These are phyloP conservation scores for Bubo scandiacus DNA, from an alignment of 2,113 vertebrate species.

Conservation along the genomic window DNA sequence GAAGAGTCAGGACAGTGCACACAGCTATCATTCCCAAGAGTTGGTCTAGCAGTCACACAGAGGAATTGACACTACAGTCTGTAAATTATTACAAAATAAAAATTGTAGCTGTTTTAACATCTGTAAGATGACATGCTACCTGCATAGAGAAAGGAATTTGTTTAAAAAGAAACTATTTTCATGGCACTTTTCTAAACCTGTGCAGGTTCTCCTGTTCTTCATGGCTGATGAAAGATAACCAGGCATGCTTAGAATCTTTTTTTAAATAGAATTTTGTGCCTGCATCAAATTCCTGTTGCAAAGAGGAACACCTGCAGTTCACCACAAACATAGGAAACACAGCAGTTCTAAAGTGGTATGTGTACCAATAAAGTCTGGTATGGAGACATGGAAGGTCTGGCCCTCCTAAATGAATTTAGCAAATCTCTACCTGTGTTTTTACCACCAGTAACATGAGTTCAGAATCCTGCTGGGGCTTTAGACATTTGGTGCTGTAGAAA, in stretches of 20 bases:
- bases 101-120: not conserved
- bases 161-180: not conserved
- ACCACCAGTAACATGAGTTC: not conserved
- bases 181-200: not conserved
- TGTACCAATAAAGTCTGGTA: not conserved
- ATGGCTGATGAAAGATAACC: not conserved
- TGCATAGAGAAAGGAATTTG: not conserved
- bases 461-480: not conserved
- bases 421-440: not conserved
- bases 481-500: not conserved
- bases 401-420: not conserved
- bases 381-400: not conserved
- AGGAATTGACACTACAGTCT: not conserved
- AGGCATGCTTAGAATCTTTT: not conserved
- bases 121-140: not conserved
- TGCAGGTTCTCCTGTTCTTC: not conserved
- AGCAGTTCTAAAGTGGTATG: not conserved
- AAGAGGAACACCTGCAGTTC: not conserved
- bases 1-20: not conserved
- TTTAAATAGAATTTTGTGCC: not conserved
- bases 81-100: not conserved
- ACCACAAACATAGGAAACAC: not conserved
- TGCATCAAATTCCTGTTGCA: not conserved
- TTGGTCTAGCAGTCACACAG: not conserved
- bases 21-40: not conserved